Conservation (phyloP, 1,140 invertebrate species). For the Lasioglossum baleicum region DNA sequence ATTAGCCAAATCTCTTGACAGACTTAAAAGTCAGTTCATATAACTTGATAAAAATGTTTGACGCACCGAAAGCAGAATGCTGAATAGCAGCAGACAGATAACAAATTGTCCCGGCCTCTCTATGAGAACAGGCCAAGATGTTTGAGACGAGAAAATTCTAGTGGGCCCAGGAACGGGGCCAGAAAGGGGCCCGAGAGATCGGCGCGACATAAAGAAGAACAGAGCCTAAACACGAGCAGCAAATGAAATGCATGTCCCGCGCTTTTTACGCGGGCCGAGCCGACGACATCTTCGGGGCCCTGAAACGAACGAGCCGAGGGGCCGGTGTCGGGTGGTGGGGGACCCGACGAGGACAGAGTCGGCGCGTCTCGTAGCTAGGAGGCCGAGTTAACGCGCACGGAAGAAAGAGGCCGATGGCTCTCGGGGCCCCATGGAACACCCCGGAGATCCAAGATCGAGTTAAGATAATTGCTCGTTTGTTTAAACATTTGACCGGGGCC, state of each 20-base stretch:
- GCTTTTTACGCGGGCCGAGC: constrained; percentile 62
- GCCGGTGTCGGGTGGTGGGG: constrained; percentile 6
- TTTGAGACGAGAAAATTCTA: no score
- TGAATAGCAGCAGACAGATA: no score
- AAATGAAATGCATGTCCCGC: constrained; percentile 75
- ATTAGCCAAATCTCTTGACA: no score
- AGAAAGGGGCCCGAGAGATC: no score
- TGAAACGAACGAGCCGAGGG: constrained; percentile 24
- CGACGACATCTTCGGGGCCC: constrained; percentile 47
- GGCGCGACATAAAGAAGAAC: constrained; percentile 67
- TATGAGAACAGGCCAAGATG: no score
- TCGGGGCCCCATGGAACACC: constrained; percentile 58
- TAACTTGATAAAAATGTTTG: no score
- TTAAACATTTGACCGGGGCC: constrained; percentile 76
- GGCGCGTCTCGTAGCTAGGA: not conserved
- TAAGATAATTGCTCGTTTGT: constrained; percentile 79
- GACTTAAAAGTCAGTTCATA: no score
- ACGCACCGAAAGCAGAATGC: no score
- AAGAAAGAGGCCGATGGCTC: constrained; percentile 45
- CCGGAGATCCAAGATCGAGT: constrained; percentile 76
- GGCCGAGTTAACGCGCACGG: constrained; percentile 30
- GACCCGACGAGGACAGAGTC: constrained; percentile 3
- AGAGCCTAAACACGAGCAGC: constrained; percentile 69
- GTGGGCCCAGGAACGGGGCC: no score
- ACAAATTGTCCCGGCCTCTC: no score